A percentile compares a stretch with the other conserved stretches of the same genome.
phyloP scores from a whole-genome alignment of 2,113 vertebrate species.

The Cepphus grylle region DNA sequence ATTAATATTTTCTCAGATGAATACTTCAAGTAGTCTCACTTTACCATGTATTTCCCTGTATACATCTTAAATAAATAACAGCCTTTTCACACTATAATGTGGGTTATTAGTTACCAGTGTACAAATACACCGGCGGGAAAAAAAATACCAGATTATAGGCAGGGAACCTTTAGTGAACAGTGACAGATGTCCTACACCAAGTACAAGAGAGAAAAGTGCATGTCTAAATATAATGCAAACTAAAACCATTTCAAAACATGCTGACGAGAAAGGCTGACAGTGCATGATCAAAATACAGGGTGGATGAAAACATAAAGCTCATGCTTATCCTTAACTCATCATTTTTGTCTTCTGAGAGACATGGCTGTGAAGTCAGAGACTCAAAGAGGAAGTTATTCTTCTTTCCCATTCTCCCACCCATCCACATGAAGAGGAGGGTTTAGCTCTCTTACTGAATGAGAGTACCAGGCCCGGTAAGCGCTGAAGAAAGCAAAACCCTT shows the following conservation, averaged over 20 bases:
- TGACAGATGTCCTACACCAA: background rate
- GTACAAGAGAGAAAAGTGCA: background rate
- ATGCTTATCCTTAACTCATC: background rate
- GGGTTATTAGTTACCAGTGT: background rate
- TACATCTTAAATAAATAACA: background rate
- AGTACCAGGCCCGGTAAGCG: background rate
- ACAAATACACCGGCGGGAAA: background rate
- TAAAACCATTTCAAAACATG: background rate
- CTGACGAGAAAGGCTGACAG: background rate
- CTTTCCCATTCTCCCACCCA: background rate
- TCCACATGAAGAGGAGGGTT: background rate
- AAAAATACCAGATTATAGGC: background rate
- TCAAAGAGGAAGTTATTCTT: background rate
- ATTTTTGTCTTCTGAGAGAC: background rate
- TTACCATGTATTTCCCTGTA: background rate
- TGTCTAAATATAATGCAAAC: conserved; percentile 2
- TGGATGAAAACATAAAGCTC: background rate
- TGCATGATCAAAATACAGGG: background rate
- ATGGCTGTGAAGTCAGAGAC: background rate
- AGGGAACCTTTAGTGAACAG: background rate
- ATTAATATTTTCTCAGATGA: background rate
- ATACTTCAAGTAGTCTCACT: background rate
- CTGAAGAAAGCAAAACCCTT: background rate
- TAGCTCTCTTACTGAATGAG: background rate
- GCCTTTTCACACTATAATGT: background rate